Percentiles rank a stretch among this genome's conserved stretches.
Conservation (phyloP, 35 echinoderm and acorn worm genomes). For the Anneissia japonica region DNA sequence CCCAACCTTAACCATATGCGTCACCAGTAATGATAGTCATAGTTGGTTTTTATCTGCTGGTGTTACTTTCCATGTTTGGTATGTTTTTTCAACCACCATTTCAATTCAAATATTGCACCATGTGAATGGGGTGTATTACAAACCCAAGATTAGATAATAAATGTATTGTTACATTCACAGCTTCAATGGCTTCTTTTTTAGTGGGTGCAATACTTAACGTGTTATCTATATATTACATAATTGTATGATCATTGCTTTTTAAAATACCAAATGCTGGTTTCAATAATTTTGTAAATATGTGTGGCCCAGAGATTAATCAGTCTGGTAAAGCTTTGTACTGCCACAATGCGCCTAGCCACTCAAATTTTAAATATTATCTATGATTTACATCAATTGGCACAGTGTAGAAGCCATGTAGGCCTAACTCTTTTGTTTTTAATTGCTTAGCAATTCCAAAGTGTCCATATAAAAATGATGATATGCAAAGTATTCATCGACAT, state of each 20-base stretch:
- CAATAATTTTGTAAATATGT: constrained; percentile 21
- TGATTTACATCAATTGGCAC: constrained; percentile 14
- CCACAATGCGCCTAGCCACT: background rate
- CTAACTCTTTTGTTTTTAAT: constrained; percentile 38
- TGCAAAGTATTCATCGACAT: constrained; percentile 47
- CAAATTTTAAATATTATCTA: constrained; percentile 29
- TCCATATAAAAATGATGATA: constrained; percentile 84
- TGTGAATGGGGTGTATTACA: constrained; percentile 25
- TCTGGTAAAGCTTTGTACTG: constrained; percentile 1
- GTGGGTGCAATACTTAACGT: background rate
- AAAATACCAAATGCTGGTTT: constrained; percentile 6
- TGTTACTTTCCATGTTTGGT: background rate
- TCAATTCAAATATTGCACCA: background rate
- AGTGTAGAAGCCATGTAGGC: constrained; percentile 22
- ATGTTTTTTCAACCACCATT: constrained; percentile 21
- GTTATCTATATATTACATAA: constrained; percentile 33
- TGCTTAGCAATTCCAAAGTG: constrained; percentile 29
- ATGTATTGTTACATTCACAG: background rate
- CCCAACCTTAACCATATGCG: constrained; percentile 29
- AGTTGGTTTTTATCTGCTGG: background rate
- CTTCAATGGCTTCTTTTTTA: background rate
- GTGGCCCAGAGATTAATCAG: constrained; percentile 2
- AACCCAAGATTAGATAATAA: constrained; percentile 19
- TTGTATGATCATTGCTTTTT: background rate
- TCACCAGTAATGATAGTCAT: constrained; percentile 19